Percentiles rank a stretch among this genome's conserved stretches.
Conservation (phyloP, 2,113 vertebrate genomes). For the Colaptes auratus region DNA sequence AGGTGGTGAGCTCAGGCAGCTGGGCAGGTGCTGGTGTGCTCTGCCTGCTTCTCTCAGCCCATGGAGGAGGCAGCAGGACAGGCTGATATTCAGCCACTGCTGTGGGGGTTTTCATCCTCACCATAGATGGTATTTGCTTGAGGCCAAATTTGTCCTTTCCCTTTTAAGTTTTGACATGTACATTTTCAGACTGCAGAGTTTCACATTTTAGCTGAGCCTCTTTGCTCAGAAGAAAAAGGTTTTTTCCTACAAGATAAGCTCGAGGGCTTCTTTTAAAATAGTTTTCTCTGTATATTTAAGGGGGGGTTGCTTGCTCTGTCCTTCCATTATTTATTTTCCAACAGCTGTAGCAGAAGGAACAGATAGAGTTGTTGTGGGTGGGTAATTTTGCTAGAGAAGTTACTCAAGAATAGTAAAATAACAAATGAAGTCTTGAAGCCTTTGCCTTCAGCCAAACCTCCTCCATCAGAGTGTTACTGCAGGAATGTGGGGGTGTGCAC, state of each 20-base stretch:
- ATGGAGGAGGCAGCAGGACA: neutral
- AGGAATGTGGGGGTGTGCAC: neutral
- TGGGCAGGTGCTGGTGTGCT: neutral
- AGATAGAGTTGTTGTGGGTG: neutral
- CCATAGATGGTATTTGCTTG: conserved; percentile 22
- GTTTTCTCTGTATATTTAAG: neutral
- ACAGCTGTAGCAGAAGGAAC: neutral
- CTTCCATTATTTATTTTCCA: conserved; percentile 18
- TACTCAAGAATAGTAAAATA: neutral
- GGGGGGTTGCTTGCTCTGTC: neutral
- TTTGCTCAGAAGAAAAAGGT: conserved; percentile 19
- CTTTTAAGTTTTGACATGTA: conserved; percentile 49
- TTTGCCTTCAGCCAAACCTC: neutral
- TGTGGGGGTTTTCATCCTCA: neutral
- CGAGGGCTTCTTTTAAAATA: conserved; percentile 24
- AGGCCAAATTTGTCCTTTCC: conserved; percentile 45
- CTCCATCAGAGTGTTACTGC: neutral
- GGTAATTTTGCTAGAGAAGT: neutral
- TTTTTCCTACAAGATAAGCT: conserved; percentile 19
- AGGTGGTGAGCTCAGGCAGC: neutral
- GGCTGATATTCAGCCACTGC: neutral
- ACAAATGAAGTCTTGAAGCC: neutral
- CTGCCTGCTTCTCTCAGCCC: neutral
- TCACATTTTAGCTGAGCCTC: neutral
- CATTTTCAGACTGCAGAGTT: conserved; percentile 36